Evolutionary conservation across 2,888 invertebrate genomes (phyloP).

Genomic region (Ceriagrion tenellum): DNA sequence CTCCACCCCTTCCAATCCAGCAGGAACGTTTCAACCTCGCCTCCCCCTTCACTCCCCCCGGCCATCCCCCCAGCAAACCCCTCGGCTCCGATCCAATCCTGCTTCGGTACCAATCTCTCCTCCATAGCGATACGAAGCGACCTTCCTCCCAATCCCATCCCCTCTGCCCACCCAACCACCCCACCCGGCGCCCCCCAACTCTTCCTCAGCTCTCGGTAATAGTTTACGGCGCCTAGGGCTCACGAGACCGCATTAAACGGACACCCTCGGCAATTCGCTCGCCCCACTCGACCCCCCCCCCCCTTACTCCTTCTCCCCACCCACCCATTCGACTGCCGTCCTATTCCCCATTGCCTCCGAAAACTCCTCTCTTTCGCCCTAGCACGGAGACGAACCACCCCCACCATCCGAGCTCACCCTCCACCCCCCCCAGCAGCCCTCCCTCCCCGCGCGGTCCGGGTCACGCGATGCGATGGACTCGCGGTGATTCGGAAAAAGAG

Average conservation of each 20-base stretch:
- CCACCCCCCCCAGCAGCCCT: too few relatives aligned
- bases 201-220: not conserved
- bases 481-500: not conserved
- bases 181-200: not conserved
- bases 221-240: constrained; percentile 46
- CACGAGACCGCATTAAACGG: constrained; percentile 15
- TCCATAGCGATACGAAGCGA: not conserved
- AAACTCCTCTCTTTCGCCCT: too few relatives aligned
- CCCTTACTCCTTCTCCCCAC: not conserved
- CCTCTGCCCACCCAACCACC: not conserved
- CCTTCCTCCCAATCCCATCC: not conserved
- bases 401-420: too few relatives aligned
- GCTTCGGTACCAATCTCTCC: not conserved
- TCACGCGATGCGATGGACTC: constrained; percentile 21
- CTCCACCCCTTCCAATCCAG: not conserved
- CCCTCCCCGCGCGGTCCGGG: not conserved
- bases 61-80: not conserved
- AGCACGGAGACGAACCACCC: too few relatives aligned
- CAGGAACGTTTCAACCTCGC: not conserved
- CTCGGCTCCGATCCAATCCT: constrained; percentile 12
- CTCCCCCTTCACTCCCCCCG: not conserved
- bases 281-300: not conserved
- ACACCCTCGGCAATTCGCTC: constrained; percentile 10
- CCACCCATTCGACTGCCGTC: too few relatives aligned
- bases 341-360: too few relatives aligned